Base-by-base conservation (phyloP, 1,140 invertebrate genomes). In the Leptinotarsa undecemlineata region DNA sequence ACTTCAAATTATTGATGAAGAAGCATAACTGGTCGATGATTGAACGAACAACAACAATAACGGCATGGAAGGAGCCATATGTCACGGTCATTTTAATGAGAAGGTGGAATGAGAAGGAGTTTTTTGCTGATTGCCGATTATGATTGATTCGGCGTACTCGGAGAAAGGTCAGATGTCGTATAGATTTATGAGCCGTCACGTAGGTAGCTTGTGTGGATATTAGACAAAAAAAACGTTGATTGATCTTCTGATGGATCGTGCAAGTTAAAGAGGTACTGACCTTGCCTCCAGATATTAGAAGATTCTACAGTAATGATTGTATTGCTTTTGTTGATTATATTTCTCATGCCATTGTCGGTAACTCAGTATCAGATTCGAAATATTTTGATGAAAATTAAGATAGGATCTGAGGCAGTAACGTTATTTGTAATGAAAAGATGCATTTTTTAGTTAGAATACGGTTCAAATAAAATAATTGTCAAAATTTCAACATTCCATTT, bases 31-130 rank as follows among this genome's bases (percentile, higher is more conserved):
- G 51, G 51, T 19, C n/a, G 51, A 57, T 57, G 51, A 57, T 57
- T 57, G 51, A 57, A 57, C n/a, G 51, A 57, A 19, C 51, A 57
- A 57, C 51, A 57, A 57, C 51, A 57, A 57, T 57, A 57, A 15
- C 51, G 51, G 51, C 51, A 57, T 57, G 51, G 51, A 57, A 57
- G 51, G 14, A 57, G 51, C 51, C 51, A 57, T 57, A 57, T 57
- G 51, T 57, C 51, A 57, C 51, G 51, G 51, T 57, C 51, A 57
- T 57, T 57, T n/a, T 57, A 19, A 57, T 57, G 51, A 57, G 51
- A 57, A 57, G n/a, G 33, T 11, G 33, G 33, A 57, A 57, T 19
- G 51, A 57, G 51, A 19, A 57, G 15, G 14, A 57, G n/a, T 57
- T 57, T 57, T 57, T 19, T 19, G 51, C 51, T 57, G 51, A 57